A percentile compares a stretch with the other conserved stretches of the same genome.
Conservation (phyloP, 2,888 invertebrate species). For the Apantesis nais region DNA sequence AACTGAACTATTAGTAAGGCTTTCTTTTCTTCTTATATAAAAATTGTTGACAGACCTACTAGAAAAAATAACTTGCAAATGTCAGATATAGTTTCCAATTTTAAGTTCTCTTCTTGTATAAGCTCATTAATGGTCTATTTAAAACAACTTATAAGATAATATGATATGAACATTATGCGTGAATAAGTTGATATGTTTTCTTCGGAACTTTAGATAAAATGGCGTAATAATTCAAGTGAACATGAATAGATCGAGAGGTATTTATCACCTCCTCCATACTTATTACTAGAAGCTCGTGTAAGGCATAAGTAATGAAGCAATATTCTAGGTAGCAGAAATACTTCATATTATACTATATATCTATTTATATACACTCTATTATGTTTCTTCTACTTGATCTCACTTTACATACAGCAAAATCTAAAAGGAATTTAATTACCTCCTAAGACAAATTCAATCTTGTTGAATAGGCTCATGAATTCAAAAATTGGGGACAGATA, state of each 20-base stretch:
- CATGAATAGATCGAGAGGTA: constrained; percentile 5
- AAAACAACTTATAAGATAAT: neutral
- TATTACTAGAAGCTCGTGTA: constrained; percentile 1
- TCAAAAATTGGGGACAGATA: neutral
- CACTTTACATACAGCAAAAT: neutral
- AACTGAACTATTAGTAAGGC: too few species aligned
- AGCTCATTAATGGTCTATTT: neutral
- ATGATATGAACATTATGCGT: neutral
- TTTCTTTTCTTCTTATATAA: too few species aligned
- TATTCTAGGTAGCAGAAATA: neutral
- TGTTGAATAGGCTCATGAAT: neutral
- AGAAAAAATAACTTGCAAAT: too few species aligned
- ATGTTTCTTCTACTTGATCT: neutral
- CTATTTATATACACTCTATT: neutral
- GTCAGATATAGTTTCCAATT: too few species aligned
- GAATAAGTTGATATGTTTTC: constrained; percentile 1
- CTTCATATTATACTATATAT: neutral
- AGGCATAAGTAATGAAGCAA: neutral
- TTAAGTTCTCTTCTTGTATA: too few species aligned
- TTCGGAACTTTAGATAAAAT: neutral
- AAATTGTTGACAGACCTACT: too few species aligned
- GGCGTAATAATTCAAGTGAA: constrained; percentile 4
- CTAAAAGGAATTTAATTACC: neutral
- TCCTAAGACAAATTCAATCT: neutral
- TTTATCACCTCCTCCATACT: neutral